A percentile compares a stretch with the other conserved stretches of the same genome.
Conservation (phyloP, 2,888 invertebrate species). For the Drosophila birchii region DNA sequence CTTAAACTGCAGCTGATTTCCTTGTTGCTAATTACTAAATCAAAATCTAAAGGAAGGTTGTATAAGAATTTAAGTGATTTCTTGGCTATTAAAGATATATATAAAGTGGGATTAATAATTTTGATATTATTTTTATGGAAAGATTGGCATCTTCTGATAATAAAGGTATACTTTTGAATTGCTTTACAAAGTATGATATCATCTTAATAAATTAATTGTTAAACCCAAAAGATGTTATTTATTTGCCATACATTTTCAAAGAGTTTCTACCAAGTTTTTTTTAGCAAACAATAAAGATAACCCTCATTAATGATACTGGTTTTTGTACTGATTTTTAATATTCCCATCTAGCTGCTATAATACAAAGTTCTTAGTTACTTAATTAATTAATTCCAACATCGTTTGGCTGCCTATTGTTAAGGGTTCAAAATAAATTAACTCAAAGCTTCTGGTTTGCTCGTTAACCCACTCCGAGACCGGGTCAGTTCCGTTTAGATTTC, state of each 20-base stretch:
- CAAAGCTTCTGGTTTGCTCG: slow-evolving; percentile 5
- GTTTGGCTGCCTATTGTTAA: not conserved
- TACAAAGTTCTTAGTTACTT: not conserved
- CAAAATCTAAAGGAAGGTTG: not conserved
- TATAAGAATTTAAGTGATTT: not conserved
- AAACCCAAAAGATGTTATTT: no score
- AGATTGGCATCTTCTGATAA: no score
- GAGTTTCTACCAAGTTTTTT: no score
- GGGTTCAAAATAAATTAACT: not conserved
- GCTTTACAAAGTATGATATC: no score
- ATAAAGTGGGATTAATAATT: not conserved
- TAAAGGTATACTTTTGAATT: no score
- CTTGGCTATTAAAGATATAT: not conserved
- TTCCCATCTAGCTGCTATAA: not conserved
- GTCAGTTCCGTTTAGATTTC: slow-evolving; percentile 3
- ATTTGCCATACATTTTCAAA: not conserved
- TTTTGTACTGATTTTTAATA: not conserved
- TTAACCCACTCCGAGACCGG: slow-evolving; percentile 13
- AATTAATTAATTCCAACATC: slow-evolving; percentile 3
- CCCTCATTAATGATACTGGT: not conserved
- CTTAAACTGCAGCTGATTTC: slow-evolving; percentile 13
- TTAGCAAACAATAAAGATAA: not conserved
- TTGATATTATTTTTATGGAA: not conserved
- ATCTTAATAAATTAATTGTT: no score
- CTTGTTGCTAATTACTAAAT: slow-evolving; percentile 1